Evolutionary conservation across 35 echinoderm and acorn worm species (phyloP).

Genomic region (Patiria miniata): DNA sequence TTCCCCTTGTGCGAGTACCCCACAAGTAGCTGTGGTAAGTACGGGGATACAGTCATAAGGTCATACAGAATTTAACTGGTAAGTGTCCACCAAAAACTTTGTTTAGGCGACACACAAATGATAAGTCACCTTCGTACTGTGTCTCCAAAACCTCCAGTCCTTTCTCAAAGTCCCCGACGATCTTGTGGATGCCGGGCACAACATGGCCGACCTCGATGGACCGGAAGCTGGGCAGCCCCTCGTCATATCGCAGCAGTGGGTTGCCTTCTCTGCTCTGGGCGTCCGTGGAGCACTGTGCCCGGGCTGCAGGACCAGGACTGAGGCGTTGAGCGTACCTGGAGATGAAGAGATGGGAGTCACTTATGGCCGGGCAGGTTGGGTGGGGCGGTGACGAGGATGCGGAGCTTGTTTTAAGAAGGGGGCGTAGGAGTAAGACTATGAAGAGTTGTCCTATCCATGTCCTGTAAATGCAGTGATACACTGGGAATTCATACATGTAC

Average conservation of each 20-base stretch:
- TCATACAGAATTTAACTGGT: no score
- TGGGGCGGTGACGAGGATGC: neutral
- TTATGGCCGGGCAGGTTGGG: neutral
- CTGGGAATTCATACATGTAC: no score
- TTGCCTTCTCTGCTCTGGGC: neutral
- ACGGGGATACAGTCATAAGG: no score
- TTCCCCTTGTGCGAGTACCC: no score
- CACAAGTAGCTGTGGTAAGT: no score
- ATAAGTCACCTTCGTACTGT: slow-evolving; percentile 28
- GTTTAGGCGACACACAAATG: no score
- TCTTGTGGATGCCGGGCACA: slow-evolving; percentile 34
- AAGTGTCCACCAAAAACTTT: no score
- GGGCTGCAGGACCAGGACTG: neutral
- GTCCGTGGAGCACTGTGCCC: neutral
- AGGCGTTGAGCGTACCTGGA: slow-evolving; percentile 1
- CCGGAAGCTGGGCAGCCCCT: slow-evolving; percentile 50
- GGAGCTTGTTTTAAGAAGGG: neutral
- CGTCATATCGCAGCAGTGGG: neutral
- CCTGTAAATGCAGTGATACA: no score
- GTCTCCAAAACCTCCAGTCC: slow-evolving; percentile 46
- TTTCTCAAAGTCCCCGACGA: slow-evolving; percentile 31
- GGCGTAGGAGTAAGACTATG: no score
- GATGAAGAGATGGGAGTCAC: slow-evolving; percentile 31
- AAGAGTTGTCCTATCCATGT: no score
- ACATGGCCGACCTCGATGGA: slow-evolving; percentile 59